Conservation (phyloP, 2,113 vertebrate genomes). For the Bos indicus region DNA sequence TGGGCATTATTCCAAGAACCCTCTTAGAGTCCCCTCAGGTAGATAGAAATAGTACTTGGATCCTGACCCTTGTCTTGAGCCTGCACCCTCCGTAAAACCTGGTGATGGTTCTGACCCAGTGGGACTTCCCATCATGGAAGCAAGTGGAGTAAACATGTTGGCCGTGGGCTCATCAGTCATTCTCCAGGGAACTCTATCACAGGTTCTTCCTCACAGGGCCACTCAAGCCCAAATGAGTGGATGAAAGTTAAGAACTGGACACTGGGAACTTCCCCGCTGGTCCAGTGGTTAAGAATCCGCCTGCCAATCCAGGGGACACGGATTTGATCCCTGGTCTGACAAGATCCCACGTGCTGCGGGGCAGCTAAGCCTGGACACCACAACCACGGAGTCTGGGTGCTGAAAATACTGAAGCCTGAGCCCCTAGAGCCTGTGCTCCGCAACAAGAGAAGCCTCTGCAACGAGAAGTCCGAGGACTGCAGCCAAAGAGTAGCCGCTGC, state of each 20-base stretch:
- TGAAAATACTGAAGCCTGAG: neutral
- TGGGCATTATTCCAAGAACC: neutral
- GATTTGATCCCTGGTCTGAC: neutral
- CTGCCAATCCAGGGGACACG: neutral
- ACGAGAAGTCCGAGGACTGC: neutral
- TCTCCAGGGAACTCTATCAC: neutral
- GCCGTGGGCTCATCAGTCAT: neutral
- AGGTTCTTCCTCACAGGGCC: neutral
- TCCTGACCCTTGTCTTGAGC: neutral
- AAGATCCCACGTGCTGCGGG: neutral
- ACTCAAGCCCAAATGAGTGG: neutral
- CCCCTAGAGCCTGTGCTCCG: neutral
- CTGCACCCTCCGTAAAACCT: neutral
- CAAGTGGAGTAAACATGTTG: neutral
- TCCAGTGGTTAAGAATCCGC: neutral
- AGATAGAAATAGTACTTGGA: neutral
- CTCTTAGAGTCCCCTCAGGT: neutral
- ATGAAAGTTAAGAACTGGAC: neutral
- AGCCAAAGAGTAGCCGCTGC: neutral
- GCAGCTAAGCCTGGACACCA: neutral
- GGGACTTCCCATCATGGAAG: neutral
- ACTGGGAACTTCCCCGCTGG: neutral
- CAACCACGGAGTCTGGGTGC: rapidly evolving
- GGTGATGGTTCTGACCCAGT: neutral
- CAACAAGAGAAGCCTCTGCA: neutral